A percentile compares a stretch with the other conserved stretches of the same genome.
These are phyloP conservation scores for Fregata magnificens DNA, from an alignment of 2,113 vertebrate genomes.

Conservation along the genomic window DNA sequence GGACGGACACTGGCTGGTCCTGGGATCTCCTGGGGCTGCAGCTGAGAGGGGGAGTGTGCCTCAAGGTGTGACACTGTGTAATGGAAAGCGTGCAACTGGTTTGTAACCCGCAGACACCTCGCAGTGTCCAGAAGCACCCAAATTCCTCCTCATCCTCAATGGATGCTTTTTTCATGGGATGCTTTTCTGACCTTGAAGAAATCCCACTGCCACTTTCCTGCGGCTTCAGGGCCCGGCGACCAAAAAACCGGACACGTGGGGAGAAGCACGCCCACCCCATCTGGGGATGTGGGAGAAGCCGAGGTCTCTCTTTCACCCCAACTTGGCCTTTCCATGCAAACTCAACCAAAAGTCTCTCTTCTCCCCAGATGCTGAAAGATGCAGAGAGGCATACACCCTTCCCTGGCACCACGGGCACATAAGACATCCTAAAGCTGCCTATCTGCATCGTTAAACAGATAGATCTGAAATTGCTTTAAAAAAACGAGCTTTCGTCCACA, in stretches of 20 bases:
- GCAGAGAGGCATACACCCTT: neutral
- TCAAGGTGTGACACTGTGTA: neutral
- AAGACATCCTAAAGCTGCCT: neutral
- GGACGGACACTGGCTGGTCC: neutral
- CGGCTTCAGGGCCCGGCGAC: neutral
- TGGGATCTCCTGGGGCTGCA: neutral
- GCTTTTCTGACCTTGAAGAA: neutral
- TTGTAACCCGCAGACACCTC: neutral
- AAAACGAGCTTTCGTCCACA: neutral
- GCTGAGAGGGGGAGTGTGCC: neutral
- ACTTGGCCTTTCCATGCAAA: neutral
- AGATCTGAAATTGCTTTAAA: neutral
- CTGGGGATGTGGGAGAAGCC: neutral
- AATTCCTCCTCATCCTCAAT: neutral
- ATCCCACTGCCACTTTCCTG: neutral
- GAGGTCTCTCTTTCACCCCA: neutral
- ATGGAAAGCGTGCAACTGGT: neutral
- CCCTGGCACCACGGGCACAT: neutral
- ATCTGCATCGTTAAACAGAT: neutral
- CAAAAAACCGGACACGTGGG: fast-evolving
- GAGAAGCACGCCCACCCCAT: neutral
- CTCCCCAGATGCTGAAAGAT: neutral
- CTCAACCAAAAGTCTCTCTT: neutral
- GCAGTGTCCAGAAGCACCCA: neutral
- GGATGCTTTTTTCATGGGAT: neutral